Base-by-base conservation (phyloP, 2,113 vertebrate genomes). In the Phocoena sinus region DNA sequence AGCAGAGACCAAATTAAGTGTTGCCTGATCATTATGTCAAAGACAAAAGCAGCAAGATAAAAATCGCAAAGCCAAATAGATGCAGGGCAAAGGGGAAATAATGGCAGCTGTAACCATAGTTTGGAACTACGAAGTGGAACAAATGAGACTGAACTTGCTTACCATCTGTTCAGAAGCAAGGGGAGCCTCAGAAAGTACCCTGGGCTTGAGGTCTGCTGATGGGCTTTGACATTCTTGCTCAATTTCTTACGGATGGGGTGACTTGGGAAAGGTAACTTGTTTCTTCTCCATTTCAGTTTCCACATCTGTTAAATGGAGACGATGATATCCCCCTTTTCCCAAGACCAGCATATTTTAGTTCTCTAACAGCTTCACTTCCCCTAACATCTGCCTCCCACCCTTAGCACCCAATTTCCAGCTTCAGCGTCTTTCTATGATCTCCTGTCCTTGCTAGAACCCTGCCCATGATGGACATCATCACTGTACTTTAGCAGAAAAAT, bases 21-120 rank as follows among this genome's bases (percentile, higher is more conserved):
- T 89, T 88, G 84, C 71, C 89, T 96, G 89, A 91, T 97, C 91
- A 63, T 95, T 97, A 68, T 95, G 89, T 94, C 91, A 89, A 92
- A 94, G 85, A 98, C 96, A 97, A 95, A 97, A 93, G 96, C 56
- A 91, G 62, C 81, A 91, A 95, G 91, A 95, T 96, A 94, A 89
- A 97, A 89, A 96, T 97, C 91, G 96, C 81, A 77, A 95, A 89
- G 80, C 88, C 93, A 85, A 86, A 95, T 41, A 87, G 84, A 95
- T 28, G 15, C 15, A 76, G 81, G 65, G 89, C 97, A 96, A 96
- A 95, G 85, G 71, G 88, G 68, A 82, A 74, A 77, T 84, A 82
- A 86, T 94, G 96, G 82, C 95, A 95, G 93, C 95, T 95, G 93
- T 53, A 92, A 62, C 87, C 83, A 74, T 79, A 96, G 91, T 95